Conservation (phyloP, 2,113 vertebrate genomes). For the Globicephala melas region DNA sequence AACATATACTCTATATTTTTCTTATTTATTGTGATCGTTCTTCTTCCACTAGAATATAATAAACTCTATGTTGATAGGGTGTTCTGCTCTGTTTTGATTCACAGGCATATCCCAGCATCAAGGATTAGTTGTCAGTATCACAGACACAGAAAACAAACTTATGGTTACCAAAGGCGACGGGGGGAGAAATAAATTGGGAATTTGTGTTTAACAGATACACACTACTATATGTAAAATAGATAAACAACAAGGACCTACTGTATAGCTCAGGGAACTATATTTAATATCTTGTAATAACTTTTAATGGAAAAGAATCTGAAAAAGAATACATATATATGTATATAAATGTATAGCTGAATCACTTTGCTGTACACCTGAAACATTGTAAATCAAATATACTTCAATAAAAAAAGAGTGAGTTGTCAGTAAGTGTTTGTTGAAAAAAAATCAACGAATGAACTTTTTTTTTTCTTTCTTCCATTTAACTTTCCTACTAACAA, state of each 20-base stretch:
- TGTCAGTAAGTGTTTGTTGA: background rate
- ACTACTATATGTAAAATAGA: background rate
- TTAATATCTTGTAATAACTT: background rate
- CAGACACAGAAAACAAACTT: background rate
- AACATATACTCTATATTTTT: background rate
- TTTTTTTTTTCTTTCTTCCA: background rate
- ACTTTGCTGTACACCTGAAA: background rate
- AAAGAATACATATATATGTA: background rate
- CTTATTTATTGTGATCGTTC: background rate
- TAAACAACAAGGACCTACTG: background rate
- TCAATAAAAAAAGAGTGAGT: background rate
- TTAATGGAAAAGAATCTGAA: background rate
- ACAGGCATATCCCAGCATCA: background rate
- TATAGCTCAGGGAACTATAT: background rate
- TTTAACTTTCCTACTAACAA: background rate
- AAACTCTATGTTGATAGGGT: background rate
- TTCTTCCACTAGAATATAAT: background rate
- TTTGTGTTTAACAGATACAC: background rate
- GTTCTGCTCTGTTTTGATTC: background rate
- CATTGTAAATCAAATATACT: background rate
- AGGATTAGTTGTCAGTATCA: background rate
- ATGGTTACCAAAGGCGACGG: background rate
- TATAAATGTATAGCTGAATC: background rate
- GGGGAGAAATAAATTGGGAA: background rate
- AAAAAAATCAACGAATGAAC: background rate